Evolutionary conservation across 2,113 vertebrate species (phyloP), one percentile per base, ranked within the genome.

Genomic region (Macrotus californicus): DNA sequence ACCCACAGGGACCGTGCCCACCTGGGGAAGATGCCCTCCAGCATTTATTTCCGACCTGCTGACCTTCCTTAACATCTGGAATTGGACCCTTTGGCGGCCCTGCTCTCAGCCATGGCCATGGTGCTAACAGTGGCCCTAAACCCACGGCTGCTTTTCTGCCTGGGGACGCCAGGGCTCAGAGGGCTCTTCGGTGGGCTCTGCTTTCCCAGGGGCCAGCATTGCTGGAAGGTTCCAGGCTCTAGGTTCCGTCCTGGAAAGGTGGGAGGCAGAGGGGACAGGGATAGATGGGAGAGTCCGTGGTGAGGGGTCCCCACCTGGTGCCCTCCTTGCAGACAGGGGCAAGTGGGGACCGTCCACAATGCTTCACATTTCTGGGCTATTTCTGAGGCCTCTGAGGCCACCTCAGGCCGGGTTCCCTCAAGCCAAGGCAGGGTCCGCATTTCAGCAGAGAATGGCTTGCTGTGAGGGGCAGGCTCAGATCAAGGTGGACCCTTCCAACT

Each of bases 401-500:
- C 61, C 69, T 15, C 9, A 13, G 59, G 36, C 81, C 76, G 34
- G 59, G 29, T 31, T 59, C 73, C 79, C n/a, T 75, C 72, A 10
- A 5, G 39, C 56, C 22, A 0, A 59, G 66, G 7, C 26, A 6
- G 3, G 4, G 36, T 4, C 9, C 24, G 14, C 34, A 29, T 72
- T 43, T 36, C 24, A 50, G 80, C 69, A 24, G 6, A 36, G 94
- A 93, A 80, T 1, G 36, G 84, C 77, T 91, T 77, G 5, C 18
- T 19, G 26, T 54, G 31, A 34, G 82, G 93, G 73, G 91, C 94
- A 96, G 93, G 64, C 93, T 46, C 41, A 80, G 36, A 7, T 19
- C 85, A 84, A 82, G 34, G 81, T 36, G 81, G 87, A 79, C 88
- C 97, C 96, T 92, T 41, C 94, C 43, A 56, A 89, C n/a, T 22